Percentiles rank a stretch among this genome's conserved stretches.
phyloP scores from a whole-genome alignment of 2,113 vertebrate genomes.

The Cebus imitator region DNA sequence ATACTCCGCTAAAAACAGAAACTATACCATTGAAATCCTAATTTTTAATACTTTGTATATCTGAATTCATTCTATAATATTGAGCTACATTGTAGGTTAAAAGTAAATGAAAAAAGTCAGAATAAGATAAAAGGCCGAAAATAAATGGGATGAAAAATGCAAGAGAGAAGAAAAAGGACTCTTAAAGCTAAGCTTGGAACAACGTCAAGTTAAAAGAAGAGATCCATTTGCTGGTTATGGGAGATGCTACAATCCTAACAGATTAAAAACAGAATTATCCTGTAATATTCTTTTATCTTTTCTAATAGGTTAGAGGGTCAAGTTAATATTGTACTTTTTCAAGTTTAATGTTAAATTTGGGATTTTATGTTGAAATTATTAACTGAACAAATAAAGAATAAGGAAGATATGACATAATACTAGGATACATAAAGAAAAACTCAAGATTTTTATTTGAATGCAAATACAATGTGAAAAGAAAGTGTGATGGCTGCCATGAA shows the following conservation, averaged over 20 bases:
- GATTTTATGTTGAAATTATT: constrained; percentile 2
- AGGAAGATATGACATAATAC: background rate
- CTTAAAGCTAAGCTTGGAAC: background rate
- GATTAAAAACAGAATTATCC: background rate
- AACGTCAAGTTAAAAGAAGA: background rate
- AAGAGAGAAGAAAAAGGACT: background rate
- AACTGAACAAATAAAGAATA: background rate
- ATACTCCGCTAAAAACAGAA: background rate
- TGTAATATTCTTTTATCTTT: background rate
- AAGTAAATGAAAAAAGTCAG: background rate
- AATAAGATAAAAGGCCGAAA: constrained; percentile 19
- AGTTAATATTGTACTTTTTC: background rate
- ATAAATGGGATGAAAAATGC: background rate
- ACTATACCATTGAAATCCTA: background rate
- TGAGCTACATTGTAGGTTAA: background rate
- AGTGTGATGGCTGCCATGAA: background rate
- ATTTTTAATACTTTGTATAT: background rate
- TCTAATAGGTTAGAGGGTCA: background rate
- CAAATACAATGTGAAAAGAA: background rate
- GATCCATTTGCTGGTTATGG: background rate
- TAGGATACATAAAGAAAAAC: background rate
- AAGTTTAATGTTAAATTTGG: background rate
- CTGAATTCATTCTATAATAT: background rate
- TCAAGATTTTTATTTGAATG: background rate
- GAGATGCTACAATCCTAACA: background rate